Evolutionary conservation across 2,797 vertebrate species (phyloP).

Genomic region (Xyrichtys novacula): DNA sequence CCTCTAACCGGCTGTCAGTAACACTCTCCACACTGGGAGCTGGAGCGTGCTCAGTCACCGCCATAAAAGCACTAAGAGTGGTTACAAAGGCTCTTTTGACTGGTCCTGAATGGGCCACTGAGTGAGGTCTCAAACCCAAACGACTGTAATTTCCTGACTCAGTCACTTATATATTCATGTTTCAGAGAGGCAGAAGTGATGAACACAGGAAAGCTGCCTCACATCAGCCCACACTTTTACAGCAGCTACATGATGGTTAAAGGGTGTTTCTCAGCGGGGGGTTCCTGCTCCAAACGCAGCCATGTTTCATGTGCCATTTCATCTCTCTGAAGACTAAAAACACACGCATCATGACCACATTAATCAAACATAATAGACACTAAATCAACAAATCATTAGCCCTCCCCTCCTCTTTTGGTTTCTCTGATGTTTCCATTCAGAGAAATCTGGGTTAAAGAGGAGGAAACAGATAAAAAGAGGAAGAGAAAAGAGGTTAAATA

Average conservation of each 20-base stretch:
- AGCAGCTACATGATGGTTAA: conserved; percentile 37
- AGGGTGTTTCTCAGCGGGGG: conserved; percentile 31
- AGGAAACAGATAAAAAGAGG: conserved; percentile 38
- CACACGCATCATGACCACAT: conserved; percentile 51
- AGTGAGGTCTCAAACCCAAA: conserved; percentile 22
- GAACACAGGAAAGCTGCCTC: conserved; percentile 20
- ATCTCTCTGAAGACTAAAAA: conserved; percentile 50
- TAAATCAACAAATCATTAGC: conserved; percentile 52
- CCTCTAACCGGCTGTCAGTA: conserved; percentile 17
- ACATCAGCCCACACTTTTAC: conserved; percentile 35
- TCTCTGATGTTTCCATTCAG: conserved; percentile 52
- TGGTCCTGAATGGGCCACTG: conserved; percentile 59
- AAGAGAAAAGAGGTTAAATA: conserved; percentile 61
- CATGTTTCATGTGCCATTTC: conserved; percentile 47
- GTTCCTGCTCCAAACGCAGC: conserved; percentile 24
- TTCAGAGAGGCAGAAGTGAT: conserved; percentile 12
- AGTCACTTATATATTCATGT: conserved; percentile 42
- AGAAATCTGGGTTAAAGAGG: conserved; percentile 52
- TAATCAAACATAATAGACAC: conserved; percentile 42
- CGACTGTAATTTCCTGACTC: conserved; percentile 56
- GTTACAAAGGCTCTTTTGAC: conserved; percentile 78
- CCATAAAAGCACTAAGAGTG: conserved; percentile 39
- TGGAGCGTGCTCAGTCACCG: conserved; percentile 28
- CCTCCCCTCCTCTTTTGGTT: background rate
- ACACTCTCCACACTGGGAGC: conserved; percentile 1